Evolutionary conservation across 2,113 vertebrate genomes (phyloP).

Genomic region (mouse (Mus musculus)): GRCm39 chr13:78887001-78887500

Average conservation of each 20-base stretch:
- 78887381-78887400: conserved; percentile 59
- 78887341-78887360: conserved; percentile 67
- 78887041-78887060: conserved; percentile 65
- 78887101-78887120: conserved; percentile 53
- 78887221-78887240: conserved; percentile 49
- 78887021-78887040: conserved; percentile 56
- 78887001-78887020: neutral
- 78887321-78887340: conserved; percentile 10
- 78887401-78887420: conserved; percentile 61
- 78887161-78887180: conserved; percentile 66
- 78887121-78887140: conserved; percentile 57
- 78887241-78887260: conserved; percentile 44
- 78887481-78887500: conserved; percentile 70
- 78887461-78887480: conserved; percentile 72
- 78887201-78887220: conserved; percentile 65
- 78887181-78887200: conserved; percentile 36
- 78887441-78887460: conserved; percentile 57
- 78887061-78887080: conserved; percentile 19
- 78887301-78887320: conserved; percentile 36
- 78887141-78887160: conserved; percentile 13
- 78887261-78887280: conserved; percentile 52
- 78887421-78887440: conserved; percentile 44
- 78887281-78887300: conserved; percentile 70
- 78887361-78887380: conserved; percentile 39
- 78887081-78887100: neutral